Evolutionary conservation across 1,140 invertebrate species (phyloP).

Genomic region (Nylanderia fulva): DNA sequence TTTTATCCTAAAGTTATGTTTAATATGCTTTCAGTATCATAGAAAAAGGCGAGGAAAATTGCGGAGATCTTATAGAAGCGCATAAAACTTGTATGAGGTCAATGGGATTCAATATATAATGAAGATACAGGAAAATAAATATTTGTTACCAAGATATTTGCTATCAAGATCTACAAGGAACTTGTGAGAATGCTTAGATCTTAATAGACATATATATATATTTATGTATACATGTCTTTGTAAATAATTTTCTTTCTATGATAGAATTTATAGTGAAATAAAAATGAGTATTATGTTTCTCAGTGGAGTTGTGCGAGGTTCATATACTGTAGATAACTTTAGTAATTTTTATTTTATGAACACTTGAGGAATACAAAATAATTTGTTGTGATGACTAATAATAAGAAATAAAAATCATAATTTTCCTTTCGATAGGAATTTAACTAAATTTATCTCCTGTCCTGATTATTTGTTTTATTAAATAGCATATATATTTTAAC

Average conservation of each 20-base stretch:
- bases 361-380: neutral
- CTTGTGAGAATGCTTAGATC: constrained; percentile 47
- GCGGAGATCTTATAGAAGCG: constrained; percentile 95
- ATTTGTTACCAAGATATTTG: neutral
- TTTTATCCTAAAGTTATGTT: neutral
- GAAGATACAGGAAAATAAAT: constrained; percentile 61
- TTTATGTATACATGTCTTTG: neutral
- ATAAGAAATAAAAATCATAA: constrained; percentile 8
- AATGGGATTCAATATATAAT: constrained; percentile 97
- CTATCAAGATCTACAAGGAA: constrained; percentile 16
- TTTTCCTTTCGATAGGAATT: neutral
- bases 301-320: neutral
- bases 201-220: constrained; percentile 32
- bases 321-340: constrained; percentile 11
- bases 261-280: constrained; percentile 1
- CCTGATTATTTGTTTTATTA: neutral
- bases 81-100: constrained; percentile 98
- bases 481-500: too few relatives aligned
- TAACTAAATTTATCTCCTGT: neutral
- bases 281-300: constrained; percentile 2
- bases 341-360: constrained; percentile 9
- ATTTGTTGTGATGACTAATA: neutral
- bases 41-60: constrained; percentile 97
- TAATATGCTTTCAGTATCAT: constrained; percentile 92
- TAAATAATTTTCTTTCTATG: constrained; percentile 42